Conservation (phyloP, 2,888 invertebrate genomes). For the Charanyca ferruginea region DNA sequence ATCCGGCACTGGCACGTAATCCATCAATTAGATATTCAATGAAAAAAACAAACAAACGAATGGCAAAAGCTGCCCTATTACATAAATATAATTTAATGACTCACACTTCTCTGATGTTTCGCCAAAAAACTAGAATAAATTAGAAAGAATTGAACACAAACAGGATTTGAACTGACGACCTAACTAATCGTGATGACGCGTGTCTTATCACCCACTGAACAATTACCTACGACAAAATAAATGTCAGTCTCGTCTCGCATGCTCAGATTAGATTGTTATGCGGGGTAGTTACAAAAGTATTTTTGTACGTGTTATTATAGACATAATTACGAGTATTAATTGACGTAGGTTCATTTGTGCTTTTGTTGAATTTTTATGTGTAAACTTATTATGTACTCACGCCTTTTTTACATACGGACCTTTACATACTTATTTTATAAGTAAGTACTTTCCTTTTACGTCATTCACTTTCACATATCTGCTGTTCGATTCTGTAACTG, state of each 20-base stretch:
- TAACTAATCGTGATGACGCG: slow-evolving; percentile 48
- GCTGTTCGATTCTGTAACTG: no score
- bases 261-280: slow-evolving; percentile 36
- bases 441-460: no score
- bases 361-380: background rate
- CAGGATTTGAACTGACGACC: slow-evolving; percentile 60
- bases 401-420: background rate
- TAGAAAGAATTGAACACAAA: slow-evolving; percentile 43
- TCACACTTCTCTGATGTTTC: background rate
- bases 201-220: slow-evolving; percentile 43
- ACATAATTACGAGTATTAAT: background rate
- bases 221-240: slow-evolving; percentile 44
- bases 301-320: slow-evolving; percentile 3
- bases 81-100: background rate
- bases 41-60: no score
- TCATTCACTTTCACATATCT: no score
- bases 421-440: background rate
- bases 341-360: background rate
- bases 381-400: background rate
- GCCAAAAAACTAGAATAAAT: slow-evolving; percentile 22
- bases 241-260: slow-evolving; percentile 51
- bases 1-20: no score
- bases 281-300: slow-evolving; percentile 18
- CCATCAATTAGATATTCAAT: background rate
- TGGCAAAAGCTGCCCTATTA: no score